Conservation (phyloP, 2,888 invertebrate species). For the Tetheella fluctuosa region DNA sequence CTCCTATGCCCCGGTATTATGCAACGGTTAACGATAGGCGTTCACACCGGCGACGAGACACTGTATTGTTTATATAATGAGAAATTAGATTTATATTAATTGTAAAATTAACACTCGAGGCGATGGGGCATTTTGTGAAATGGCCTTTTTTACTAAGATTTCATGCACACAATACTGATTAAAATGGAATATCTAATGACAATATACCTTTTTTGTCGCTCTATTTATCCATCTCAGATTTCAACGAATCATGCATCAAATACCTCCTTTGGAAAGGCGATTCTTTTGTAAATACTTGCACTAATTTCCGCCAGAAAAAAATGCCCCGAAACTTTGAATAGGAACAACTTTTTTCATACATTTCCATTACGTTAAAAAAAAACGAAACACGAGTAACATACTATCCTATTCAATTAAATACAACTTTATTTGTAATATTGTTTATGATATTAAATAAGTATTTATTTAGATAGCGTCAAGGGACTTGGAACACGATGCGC, state of each 20-base stretch:
- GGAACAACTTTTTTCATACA: constrained; percentile 43
- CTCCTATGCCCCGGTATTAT: not conserved
- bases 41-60: constrained; percentile 23
- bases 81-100: constrained; percentile 34
- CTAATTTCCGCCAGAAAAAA: not conserved
- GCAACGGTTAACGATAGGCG: not conserved
- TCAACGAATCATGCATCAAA: not conserved
- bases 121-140: constrained; percentile 34
- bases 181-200: not conserved
- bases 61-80: constrained; percentile 45
- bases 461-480: constrained; percentile 72
- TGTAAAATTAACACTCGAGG: constrained; percentile 41
- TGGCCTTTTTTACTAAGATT: constrained; percentile 2
- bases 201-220: not conserved
- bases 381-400: constrained; percentile 12
- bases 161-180: not conserved
- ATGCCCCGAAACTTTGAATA: constrained; percentile 18
- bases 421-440: constrained; percentile 64
- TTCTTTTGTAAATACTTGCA: constrained; percentile 12
- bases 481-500: constrained; percentile 28
- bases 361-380: constrained; percentile 43
- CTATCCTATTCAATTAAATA: constrained; percentile 28
- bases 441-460: constrained; percentile 77
- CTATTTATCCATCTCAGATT: not conserved
- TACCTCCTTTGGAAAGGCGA: not conserved